phyloP scores from a whole-genome alignment of 2,888 invertebrate genomes.

The Empis livida region DNA sequence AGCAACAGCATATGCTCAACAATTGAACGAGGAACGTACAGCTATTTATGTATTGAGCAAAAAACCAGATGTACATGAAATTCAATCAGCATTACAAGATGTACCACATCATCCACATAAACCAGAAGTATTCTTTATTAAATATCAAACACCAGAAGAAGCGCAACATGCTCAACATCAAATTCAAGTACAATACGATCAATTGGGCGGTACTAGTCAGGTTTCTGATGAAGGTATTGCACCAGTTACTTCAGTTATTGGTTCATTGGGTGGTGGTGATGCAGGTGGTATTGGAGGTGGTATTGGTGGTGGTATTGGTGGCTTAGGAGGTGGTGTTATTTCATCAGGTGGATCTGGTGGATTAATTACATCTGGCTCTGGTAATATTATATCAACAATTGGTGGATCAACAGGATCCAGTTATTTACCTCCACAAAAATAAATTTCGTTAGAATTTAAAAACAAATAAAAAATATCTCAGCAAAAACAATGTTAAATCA shows the following conservation, averaged over 20 bases:
- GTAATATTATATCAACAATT: no score
- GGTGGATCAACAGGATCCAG: no score
- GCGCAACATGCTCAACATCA: constrained; percentile 32
- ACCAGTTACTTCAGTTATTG: constrained; percentile 31
- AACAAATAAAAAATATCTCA: no score
- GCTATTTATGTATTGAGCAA: constrained; percentile 34
- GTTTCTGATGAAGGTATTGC: constrained; percentile 32
- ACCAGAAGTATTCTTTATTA: constrained; percentile 35
- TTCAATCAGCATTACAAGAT: constrained; percentile 24
- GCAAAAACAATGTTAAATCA: no score
- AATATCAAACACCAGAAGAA: constrained; percentile 34
- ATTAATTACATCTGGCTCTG: no score
- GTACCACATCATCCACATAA: constrained; percentile 27
- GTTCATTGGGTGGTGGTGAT: constrained; percentile 17
- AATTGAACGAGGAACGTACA: constrained; percentile 31
- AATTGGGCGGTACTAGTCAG: constrained; percentile 30
- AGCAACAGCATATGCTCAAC: constrained; percentile 20
- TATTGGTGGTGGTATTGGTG: not conserved
- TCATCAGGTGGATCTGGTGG: no score
- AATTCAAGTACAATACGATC: constrained; percentile 35
- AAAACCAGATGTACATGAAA: constrained; percentile 27
- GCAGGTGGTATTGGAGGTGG: not conserved
- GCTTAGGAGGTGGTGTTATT: no score
- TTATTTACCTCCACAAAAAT: no score
- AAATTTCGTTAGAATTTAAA: no score